Base-by-base conservation (phyloP, 2,797 vertebrate genomes). In the Psittacula echo region DNA sequence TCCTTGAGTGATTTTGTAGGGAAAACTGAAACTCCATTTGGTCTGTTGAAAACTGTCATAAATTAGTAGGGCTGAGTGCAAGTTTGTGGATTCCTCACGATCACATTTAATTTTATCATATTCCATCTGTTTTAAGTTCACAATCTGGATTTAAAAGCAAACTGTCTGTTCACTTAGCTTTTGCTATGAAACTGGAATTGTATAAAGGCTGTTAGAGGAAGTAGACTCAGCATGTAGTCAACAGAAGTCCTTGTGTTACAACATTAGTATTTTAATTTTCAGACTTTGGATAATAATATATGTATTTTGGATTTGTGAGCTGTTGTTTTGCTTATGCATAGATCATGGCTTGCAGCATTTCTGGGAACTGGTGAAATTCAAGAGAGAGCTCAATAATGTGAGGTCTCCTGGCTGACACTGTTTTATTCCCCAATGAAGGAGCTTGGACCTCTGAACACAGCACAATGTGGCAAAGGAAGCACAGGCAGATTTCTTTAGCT, bases 191-290 rank as follows among this genome's bases (percentile, higher is more conserved):
- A 75, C 58, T 81, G 85, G 71, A 76, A 60, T 81, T 76, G 76
- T 80, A 91, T 78, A 64, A 78, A 91, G 76, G 72, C 87, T 81
- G 37, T 61, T 81, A 27, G 50, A 87, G 91, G 83, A 95, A 92
- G 54, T 5, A 60, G 72, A 30, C 91, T 93, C 90, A 78, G 87
- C 73, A 20, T 81, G 76, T 34, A 73, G 73, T 84, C 79, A 81
- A 54, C 88, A 82, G 48, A 51, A 79, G 29, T 42, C 71, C 44
- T 9, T 15, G 70, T 93, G 82, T 81, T 79, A 62, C 54, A 86
- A 77, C 48, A 37, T 75, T 72, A 75, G 54, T 41, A 66, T 76
- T 83, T 67, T 41, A 53, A 66, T 45, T 50, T 42, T 74, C 53
- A 65, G 34, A 37, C 51, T 44, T 80, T 24, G 42, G 79, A 32